Conservation (phyloP, 2,113 vertebrate species). For the Ondatra zibethicus region DNA sequence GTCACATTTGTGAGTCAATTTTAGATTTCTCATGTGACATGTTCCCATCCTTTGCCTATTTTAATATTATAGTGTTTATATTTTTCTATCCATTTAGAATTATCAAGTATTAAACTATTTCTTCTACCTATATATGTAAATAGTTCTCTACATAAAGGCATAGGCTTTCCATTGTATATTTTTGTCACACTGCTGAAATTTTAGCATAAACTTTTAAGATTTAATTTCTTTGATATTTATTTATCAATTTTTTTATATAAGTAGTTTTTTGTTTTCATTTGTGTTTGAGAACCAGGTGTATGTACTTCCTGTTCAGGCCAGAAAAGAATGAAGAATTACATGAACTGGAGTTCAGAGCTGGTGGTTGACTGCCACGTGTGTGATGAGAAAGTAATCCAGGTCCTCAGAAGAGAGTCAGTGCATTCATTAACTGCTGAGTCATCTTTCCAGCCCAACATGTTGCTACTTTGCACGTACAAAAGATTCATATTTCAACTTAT, state of each 20-base stretch:
- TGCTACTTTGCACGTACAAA: background rate
- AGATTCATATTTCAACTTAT: background rate
- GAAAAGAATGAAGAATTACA: background rate
- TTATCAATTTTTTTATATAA: background rate
- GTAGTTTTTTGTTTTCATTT: background rate
- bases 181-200: background rate
- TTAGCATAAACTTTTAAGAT: background rate
- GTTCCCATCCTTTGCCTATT: background rate
- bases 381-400: background rate
- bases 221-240: background rate
- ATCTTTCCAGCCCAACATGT: background rate
- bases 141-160: background rate
- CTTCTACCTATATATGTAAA: background rate
- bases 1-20: background rate
- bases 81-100: background rate
- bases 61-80: background rate
- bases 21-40: background rate
- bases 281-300: background rate
- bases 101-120: background rate
- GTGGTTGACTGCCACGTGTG: background rate
- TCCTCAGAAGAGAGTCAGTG: background rate
- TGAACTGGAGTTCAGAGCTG: background rate
- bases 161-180: background rate
- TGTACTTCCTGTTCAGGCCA: background rate
- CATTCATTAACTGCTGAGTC: background rate